Base-by-base conservation (phyloP, 2,113 vertebrate genomes). In the Panthera uncia region DNA sequence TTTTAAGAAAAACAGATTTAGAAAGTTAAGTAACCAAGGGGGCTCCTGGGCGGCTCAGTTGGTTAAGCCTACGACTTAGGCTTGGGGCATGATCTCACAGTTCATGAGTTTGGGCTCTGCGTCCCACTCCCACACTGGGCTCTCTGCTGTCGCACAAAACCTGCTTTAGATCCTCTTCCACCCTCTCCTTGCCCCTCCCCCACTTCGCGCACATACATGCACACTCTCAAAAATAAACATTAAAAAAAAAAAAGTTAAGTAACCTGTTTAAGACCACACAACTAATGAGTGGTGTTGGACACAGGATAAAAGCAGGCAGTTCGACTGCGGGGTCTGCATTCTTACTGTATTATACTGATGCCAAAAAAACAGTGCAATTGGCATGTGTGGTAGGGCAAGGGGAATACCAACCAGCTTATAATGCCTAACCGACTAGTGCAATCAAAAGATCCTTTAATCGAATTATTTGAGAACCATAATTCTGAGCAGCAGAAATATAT, bases 391-490 rank as follows among this genome's bases (percentile, higher is more conserved):
- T 27, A 2, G 18, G 13, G 61, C 7, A 1, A 21, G 61, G 27
- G 41, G 21, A n/a, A 63, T 65, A 16, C 27, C 74, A 73, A 41
- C 19, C 36, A 21, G 57, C 48, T 66, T 55, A 48, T 31, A 76
- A 93, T 31, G 78, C 57, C 89, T 68, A 82, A 89, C 78, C 69
- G 50, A 33, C 55, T 83, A 5, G 8, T 83, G 4, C 68, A 89
- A 68, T 63, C 33, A 33, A 79, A 38, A 86, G 25, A 86, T 31
- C 7, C 18, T 87, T 91, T 91, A 63, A 91, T 76, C 57, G 61
- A 93, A 48, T 84, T 57, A 96, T 93, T 84, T 93, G 69, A 96
- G 68, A 95, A 55, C 29, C 82, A 73, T 19, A 61, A 61, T 79
- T 69, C 71, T 78, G 6, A 79, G 89, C 61, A 95, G 50, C 10